Evolutionary conservation across 2,888 invertebrate species (phyloP).

Genomic region (Pandemis corylana): DNA sequence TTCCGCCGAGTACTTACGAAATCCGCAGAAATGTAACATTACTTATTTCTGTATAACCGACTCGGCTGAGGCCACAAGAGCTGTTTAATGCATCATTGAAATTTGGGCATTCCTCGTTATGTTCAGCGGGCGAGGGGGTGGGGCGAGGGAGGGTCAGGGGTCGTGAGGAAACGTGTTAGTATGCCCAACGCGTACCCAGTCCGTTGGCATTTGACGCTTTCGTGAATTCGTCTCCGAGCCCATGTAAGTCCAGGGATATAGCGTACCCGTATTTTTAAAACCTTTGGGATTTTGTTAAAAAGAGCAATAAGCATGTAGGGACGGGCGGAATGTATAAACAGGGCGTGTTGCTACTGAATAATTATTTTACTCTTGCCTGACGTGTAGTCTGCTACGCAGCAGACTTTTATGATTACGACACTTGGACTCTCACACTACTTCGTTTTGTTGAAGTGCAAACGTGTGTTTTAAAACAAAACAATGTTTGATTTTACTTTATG

Average conservation of each 20-base stretch:
- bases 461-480: no score
- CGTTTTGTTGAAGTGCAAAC: no score
- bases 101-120: constrained; percentile 51
- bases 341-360: constrained; percentile 16
- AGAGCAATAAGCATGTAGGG: constrained; percentile 33
- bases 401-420: not conserved
- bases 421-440: not conserved
- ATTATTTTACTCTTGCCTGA: constrained; percentile 10
- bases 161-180: constrained; percentile 49
- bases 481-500: no score
- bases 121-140: constrained; percentile 28
- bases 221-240: constrained; percentile 44
- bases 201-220: constrained; percentile 51
- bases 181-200: constrained; percentile 50
- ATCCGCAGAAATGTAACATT: constrained; percentile 32
- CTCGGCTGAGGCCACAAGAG: constrained; percentile 28
- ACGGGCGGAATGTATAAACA: constrained; percentile 26
- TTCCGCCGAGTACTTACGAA: constrained; percentile 18
- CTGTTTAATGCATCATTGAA: constrained; percentile 56
- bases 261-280: constrained; percentile 36
- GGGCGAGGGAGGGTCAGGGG: constrained; percentile 41
- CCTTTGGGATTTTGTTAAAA: constrained; percentile 38
- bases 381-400: not conserved
- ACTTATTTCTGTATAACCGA: constrained; percentile 33
- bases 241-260: constrained; percentile 37